Evolutionary conservation across 2,113 vertebrate genomes (phyloP), one percentile per base, ranked within the genome.

Genomic region (Calyptomena viridis): DNA sequence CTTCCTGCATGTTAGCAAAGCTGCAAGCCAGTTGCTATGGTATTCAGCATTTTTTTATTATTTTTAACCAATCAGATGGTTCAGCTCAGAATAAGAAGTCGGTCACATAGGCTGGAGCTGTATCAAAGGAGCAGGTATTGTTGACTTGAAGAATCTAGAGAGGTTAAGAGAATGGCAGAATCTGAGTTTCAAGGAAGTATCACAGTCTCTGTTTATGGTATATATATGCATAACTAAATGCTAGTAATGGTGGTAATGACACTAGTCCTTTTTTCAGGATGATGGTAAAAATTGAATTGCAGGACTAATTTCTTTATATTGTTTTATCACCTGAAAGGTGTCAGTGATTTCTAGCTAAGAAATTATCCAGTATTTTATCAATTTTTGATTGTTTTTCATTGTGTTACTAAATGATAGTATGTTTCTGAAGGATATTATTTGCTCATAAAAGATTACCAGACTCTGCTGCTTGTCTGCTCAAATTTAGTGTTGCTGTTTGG

Each of bases 21-120:
- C 85, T 84, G 60, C 1, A 28, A 92, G 73, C 80, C 66, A 92
- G 97, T 96, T 97, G 94, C 97, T 96, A 96, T 97, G 96, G 93
- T 84, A 66, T 73, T 96, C 47, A 68, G 81, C 47, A 25, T 59
- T 84, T 75, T 72, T 77, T 84, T 71, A 42, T 69, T 84, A 62
- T 77, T 79, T 86, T 80, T n/a, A 88, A 56, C 90, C 90, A 96
- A 73, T 91, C 4, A 0, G 2, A 33, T 71, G 75, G 75, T 94
- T 92, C 94, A 95, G 33, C 37, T 50, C 35, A 84, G 88, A 94
- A 60, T 60, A 87, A 88, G 47, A 67, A 96, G 91, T 68, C 8
- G 14, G 93, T 93, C 71, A 76, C 49, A 77, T 25, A 77, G 87
- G 47, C 59, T 78, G 50, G 52, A 89, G 33, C 81, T 50, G n/a